Conservation (phyloP, 2,113 vertebrate genomes). For the Myrmecophaga tridactyla region DNA sequence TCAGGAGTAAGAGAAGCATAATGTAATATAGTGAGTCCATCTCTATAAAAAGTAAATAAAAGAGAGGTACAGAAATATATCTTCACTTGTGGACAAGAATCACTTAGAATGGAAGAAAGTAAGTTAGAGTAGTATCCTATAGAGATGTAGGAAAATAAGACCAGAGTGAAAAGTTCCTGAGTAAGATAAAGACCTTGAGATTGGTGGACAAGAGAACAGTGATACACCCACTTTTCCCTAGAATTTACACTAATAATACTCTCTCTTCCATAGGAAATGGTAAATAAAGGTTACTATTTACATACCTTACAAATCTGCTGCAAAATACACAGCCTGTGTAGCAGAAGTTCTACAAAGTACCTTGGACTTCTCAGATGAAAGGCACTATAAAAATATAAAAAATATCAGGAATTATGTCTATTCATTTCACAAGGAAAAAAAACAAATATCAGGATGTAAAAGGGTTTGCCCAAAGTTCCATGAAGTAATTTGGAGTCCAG, state of each 20-base stretch:
- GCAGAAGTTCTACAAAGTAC: slow-evolving; percentile 55
- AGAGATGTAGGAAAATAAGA: not conserved
- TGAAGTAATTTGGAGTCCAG: not conserved
- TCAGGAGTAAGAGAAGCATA: not conserved
- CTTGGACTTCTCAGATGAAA: slow-evolving; percentile 67
- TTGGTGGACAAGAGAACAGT: not conserved
- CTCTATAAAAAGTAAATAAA: not conserved
- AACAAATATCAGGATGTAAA: not conserved
- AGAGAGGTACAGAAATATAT: not conserved
- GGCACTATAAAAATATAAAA: slow-evolving; percentile 63
- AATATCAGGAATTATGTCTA: slow-evolving; percentile 46
- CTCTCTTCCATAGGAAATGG: not conserved
- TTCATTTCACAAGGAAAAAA: slow-evolving; percentile 3
- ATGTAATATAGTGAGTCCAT: not conserved
- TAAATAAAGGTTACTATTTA: slow-evolving; percentile 31
- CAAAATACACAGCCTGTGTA: slow-evolving; percentile 21
- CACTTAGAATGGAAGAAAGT: not conserved
- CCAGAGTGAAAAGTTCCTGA: not conserved
- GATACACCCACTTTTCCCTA: not conserved
- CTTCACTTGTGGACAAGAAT: not conserved
- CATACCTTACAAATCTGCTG: slow-evolving; percentile 71
- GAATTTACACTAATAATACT: not conserved
- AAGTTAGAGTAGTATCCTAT: not conserved
- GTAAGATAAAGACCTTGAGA: not conserved
- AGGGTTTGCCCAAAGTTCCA: not conserved